Evolutionary conservation across 2,888 invertebrate genomes (phyloP), one percentile per base, ranked within the genome.

Genomic region (Reticulitermes lucifugus): DNA sequence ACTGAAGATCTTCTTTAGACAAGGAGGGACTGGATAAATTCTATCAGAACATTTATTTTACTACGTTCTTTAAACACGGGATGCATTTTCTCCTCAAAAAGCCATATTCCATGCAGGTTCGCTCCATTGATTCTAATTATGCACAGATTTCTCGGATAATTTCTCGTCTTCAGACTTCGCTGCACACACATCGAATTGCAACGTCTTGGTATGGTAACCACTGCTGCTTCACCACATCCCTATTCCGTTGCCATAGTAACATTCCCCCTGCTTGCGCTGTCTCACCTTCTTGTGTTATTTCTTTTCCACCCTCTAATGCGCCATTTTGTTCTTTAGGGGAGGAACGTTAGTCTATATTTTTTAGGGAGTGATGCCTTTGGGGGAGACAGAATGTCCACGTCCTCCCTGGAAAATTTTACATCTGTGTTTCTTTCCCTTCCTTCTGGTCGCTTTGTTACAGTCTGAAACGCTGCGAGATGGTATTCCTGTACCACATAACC

Each of bases 91-190:
- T 41, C 80, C 55, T 60, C 59, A 22, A 22, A 21, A 22, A 65
- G 14, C 59, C 43, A n/a, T 70, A 43, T 81, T 81, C 81, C 81
- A 43, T 10, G 21, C 18, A 25, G 81, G 43, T 81, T 81, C 85
- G 82, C 59, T 41, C 73, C 85, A 82, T 85, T 85, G 85, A 73
- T 82, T 85, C 81, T 85, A 85, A 85, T 85, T 85, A 82, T 85
- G 85, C 85, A 85, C 70, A 84, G 60, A 83, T 82, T 75, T 77
- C 85, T 83, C 82, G 71, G 81, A 82, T 82, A 85, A 85, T 85
- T 81, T 85, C 80, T 25, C 81, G 9, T 18, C 51, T 43, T 59
- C 73, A 22, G 25, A 29, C 70, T 43, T 75, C 55, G 41, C 77
- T 59, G 55, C 84, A 22, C 41, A 46, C 46, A 51, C 83, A 35